Base-by-base conservation (phyloP, 2,888 invertebrate species). In the Loripinus fragilis region DNA sequence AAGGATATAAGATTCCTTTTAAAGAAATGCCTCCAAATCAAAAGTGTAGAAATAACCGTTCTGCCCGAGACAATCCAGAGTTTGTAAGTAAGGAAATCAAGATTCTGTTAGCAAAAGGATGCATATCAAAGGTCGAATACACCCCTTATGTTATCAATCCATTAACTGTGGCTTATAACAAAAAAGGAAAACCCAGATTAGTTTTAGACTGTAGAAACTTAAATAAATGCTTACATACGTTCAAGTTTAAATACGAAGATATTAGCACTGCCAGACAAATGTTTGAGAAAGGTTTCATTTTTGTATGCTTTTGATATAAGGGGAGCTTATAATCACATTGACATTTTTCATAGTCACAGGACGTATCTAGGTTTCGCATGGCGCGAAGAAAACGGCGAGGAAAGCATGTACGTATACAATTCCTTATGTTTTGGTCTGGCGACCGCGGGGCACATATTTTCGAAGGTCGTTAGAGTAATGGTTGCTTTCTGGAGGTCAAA, bases 161-260 rank as follows among this genome's bases (percentile, higher is more conserved):
- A n/a, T n/a, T n/a, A n/a, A n/a, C n/a, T 15, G 72, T 72, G 5
- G 72, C 72, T 64, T 72, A 65, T 45, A 72, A 64, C 42, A 72
- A 33, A 25, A 38, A n/a, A 67, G 42, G 65, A 35, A 50, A 73
- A 66, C 65, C 48, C 2, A 68, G 68, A n/a, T 45, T 42, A n/a
- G 68, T 68, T 23, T n/a, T 68, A 15, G 68, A 68, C 28, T 42
- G 42, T 20, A 41, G 68, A 17, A 78, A 66, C 17, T 28, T 70
- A 20, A n/a, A n/a, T n/a, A n/a, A n/a, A n/a, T n/a, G n/a, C n/a
- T n/a, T n/a, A n/a, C n/a, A n/a, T n/a, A n/a, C n/a, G n/a, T n/a
- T n/a, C n/a, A n/a, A n/a, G n/a, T n/a, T n/a, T n/a, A n/a, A n/a
- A n/a, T n/a, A n/a, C n/a, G n/a, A n/a, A n/a, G n/a, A n/a, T n/a